Percentiles rank a stretch among this genome's conserved stretches.
Conservation (phyloP, 1,140 invertebrate genomes). For the Harpegnathos saltator region DNA sequence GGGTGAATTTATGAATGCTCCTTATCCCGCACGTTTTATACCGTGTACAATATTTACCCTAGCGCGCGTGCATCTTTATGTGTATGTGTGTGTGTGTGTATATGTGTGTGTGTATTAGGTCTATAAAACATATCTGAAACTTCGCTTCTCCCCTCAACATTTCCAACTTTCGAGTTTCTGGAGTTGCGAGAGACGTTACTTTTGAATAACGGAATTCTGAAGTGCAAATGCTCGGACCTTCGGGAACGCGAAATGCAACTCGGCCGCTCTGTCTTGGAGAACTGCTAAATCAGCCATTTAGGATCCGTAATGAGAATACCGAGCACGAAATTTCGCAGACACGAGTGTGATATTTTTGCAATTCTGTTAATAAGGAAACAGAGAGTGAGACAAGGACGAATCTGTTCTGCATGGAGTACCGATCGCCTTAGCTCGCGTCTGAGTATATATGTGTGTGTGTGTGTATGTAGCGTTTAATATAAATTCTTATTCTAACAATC, state of each 20-base stretch:
- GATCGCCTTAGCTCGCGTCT: constrained; percentile 3
- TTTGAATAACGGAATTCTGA: no score
- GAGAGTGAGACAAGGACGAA: not conserved
- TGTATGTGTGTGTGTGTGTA: no score
- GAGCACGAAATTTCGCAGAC: not conserved
- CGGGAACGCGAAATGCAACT: no score
- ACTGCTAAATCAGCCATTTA: not conserved
- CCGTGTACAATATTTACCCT: no score
- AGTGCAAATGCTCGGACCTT: no score
- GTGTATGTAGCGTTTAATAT: constrained; percentile 18
- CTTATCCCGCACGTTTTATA: not conserved
- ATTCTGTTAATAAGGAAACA: constrained; percentile 17
- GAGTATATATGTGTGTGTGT: constrained; percentile 1
- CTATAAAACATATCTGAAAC: no score
- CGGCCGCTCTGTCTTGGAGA: not conserved
- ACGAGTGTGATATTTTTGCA: not conserved
- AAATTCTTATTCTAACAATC: constrained; percentile 40
- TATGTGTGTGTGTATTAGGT: no score
- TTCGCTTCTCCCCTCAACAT: no score
- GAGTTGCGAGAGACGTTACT: no score
- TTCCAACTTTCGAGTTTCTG: no score
- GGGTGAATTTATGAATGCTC: no score
- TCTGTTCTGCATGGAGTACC: not conserved
- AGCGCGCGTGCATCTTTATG: no score
- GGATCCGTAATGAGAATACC: not conserved